Percentiles rank a stretch among this genome's conserved stretches.
Evolutionary conservation across 2,888 invertebrate genomes (phyloP).

Genomic region (Nysson spinosus): DNA sequence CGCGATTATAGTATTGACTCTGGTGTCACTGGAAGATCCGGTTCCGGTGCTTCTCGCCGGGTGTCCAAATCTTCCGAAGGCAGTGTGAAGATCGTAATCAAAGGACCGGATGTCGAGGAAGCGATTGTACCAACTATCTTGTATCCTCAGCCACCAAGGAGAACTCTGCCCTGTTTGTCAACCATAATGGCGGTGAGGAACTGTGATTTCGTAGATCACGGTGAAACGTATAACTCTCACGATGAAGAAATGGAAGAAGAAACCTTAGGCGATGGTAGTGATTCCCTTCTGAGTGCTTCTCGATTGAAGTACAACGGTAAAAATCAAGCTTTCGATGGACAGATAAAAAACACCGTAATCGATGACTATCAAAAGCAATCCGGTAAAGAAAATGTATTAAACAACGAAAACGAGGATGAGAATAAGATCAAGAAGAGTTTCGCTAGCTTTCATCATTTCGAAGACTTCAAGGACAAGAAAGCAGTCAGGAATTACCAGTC

Average conservation of each 20-base stretch:
- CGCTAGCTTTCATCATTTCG: slow-evolving; percentile 39
- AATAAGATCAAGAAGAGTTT: slow-evolving; percentile 42
- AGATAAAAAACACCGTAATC: slow-evolving; percentile 8
- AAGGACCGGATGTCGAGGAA: slow-evolving; percentile 80
- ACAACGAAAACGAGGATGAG: slow-evolving; percentile 12
- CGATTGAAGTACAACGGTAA: slow-evolving; percentile 70
- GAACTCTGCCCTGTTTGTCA: slow-evolving; percentile 78
- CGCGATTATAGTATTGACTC: slow-evolving; percentile 58
- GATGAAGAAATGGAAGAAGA: slow-evolving; percentile 80
- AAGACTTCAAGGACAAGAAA: slow-evolving; percentile 36
- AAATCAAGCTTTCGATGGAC: slow-evolving; percentile 39
- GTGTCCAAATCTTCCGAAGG: slow-evolving; percentile 78
- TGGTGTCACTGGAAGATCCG: slow-evolving; percentile 74
- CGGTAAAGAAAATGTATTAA: too few species aligned
- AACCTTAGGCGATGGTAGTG: slow-evolving; percentile 80
- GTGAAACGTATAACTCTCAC: slow-evolving; percentile 80
- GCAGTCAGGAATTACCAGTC: slow-evolving; percentile 42
- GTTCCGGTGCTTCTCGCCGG: slow-evolving; percentile 64
- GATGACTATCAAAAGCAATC: slow-evolving; percentile 38
- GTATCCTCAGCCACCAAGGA: slow-evolving; percentile 89
- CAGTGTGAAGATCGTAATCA: slow-evolving; percentile 79
- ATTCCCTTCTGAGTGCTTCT: slow-evolving; percentile 84
- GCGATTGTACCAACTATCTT: slow-evolving; percentile 88
- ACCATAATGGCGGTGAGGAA: slow-evolving; percentile 68
- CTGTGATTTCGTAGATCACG: slow-evolving; percentile 72